Percentiles rank a stretch among this genome's conserved stretches.
Evolutionary conservation across 2,113 vertebrate genomes (phyloP).

Genomic region (Scopus umbretta): DNA sequence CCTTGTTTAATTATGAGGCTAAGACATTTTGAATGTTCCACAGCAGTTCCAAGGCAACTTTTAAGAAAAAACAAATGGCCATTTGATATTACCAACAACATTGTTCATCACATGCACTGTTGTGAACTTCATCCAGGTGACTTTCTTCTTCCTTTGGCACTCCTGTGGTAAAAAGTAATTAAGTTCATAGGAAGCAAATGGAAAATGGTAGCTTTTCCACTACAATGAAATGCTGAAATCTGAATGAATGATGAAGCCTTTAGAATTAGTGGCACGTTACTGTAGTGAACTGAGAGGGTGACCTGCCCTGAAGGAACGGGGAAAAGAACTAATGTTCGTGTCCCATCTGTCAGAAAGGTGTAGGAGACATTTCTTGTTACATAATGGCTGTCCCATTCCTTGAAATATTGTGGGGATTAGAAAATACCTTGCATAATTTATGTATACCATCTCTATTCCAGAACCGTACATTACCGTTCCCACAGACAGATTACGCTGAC

Average conservation of each 20-base stretch:
- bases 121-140: background rate
- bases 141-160: background rate
- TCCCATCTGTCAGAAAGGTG: constrained; percentile 57
- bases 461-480: constrained; percentile 19
- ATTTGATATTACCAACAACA: background rate
- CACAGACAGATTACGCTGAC: background rate
- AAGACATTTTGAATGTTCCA: background rate
- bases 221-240: constrained; percentile 41
- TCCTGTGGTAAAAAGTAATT: constrained; percentile 37
- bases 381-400: constrained; percentile 34
- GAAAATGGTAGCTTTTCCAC: constrained; percentile 40
- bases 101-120: background rate
- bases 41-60: background rate
- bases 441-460: background rate
- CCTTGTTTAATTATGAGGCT: background rate
- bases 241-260: constrained; percentile 46
- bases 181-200: background rate
- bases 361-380: constrained; percentile 49
- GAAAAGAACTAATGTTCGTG: constrained; percentile 42
- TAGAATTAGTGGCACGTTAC: constrained; percentile 38
- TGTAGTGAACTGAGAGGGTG: constrained; percentile 9
- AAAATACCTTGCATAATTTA: constrained; percentile 66
- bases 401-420: constrained; percentile 61
- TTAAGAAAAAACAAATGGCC: background rate
- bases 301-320: constrained; percentile 49